Conservation (phyloP, 2,113 vertebrate species). For the Bufo bufo region DNA sequence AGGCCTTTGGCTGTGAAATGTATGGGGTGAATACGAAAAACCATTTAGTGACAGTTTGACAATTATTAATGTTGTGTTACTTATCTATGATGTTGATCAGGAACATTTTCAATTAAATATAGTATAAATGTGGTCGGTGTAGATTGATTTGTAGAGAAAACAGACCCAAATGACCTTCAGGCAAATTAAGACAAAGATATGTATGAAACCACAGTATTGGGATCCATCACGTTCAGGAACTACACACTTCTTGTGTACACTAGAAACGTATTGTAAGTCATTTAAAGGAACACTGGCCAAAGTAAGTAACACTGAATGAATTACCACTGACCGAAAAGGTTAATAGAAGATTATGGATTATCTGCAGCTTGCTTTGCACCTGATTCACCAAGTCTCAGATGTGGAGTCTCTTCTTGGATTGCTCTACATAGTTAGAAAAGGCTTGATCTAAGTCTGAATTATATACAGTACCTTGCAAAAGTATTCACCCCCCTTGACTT, state of each 20-base stretch:
- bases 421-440: too few relatives aligned
- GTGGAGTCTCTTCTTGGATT: too few relatives aligned
- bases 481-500: too few relatives aligned
- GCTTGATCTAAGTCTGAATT: too few relatives aligned
- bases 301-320: too few relatives aligned
- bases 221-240: not conserved
- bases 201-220: too few relatives aligned
- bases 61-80: not conserved
- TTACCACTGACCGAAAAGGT: too few relatives aligned
- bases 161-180: not conserved
- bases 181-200: too few relatives aligned
- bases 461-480: too few relatives aligned
- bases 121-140: not conserved
- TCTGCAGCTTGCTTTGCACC: too few relatives aligned
- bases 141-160: not conserved
- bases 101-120: not conserved
- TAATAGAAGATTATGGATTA: too few relatives aligned
- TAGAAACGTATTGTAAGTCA: not conserved
- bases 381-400: too few relatives aligned
- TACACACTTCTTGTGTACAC: not conserved
- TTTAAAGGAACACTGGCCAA: not conserved
- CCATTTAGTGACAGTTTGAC: not conserved
- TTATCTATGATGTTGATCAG: constrained; percentile 11
- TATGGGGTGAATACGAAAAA: constrained; percentile 12
- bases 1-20: not conserved